Base-by-base conservation (phyloP, 2,113 vertebrate species). In the Cygnus buccinator region DNA sequence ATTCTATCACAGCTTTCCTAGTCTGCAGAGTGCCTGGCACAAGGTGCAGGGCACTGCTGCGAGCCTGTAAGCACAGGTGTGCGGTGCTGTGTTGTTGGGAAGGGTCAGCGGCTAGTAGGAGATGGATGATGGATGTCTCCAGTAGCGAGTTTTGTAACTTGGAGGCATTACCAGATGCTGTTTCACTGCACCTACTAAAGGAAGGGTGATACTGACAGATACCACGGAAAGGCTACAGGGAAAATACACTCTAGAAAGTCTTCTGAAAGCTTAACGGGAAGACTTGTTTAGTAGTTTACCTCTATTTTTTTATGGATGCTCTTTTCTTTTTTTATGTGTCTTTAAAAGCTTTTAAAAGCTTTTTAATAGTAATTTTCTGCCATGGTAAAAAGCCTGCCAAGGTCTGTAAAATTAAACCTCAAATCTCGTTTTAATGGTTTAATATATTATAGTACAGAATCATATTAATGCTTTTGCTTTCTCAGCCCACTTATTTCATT, bases 401-500 rank as follows among this genome's bases (percentile, higher is more conserved):
- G n/a, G 22, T 95, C 74, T 89, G 33, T 84, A 52, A 20, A 11
- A 29, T 89, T 78, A 52, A 78, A 72, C 44, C 75, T 92, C 88
- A 63, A 63, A 70, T 74, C 87, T 92, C 68, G 39, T 91, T 94
- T 87, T 84, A 92, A 91, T 57, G 43, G 43, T 89, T 91, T 75
- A 87, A 72, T 89, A 19, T 84, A 75, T 92, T 87, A 68, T 12
- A 81, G 74, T 85, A 72, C 62, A 61, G 43, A 82, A 82, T 87
- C 16, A 8, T 79, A 89, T 87, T 65, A 95, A 90, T 92, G 71
- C 68, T 71, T 94, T 86, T 95, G 84, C 66, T 95, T 93, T 91
- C 89, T 87, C 87, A 84, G 66, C 29, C 89, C 87, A 72, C 71
- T 95, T 89, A 96, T 79, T 87, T 73, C 39, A 95, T 95, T 87